phyloP scores from a whole-genome alignment of 2,888 invertebrate species.

The Drosophila lutescens region DNA sequence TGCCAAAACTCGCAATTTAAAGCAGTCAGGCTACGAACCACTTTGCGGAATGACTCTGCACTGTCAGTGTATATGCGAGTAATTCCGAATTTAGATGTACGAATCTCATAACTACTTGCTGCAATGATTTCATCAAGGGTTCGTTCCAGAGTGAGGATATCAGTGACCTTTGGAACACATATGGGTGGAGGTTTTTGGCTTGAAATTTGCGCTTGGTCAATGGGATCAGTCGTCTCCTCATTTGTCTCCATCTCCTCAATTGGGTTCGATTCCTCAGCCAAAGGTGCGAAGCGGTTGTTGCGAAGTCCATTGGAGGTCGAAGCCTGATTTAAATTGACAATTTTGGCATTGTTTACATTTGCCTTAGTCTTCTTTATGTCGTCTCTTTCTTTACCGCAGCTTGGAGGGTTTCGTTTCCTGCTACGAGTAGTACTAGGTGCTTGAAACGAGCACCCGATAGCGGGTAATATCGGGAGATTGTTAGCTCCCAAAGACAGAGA shows the following conservation, averaged over 20 bases:
- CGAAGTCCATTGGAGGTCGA: conserved; percentile 8
- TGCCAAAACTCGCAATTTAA: neutral
- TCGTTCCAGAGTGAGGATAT: too few species aligned
- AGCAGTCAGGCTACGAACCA: too few species aligned
- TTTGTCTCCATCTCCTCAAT: conserved; percentile 4
- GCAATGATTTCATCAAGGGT: too few species aligned
- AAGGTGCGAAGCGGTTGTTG: conserved; percentile 10
- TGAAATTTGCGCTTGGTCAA: too few species aligned
- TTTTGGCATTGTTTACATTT: neutral
- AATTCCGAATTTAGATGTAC: too few species aligned
- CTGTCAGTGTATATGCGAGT: too few species aligned
- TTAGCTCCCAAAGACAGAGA: neutral
- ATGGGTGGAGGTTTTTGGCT: too few species aligned
- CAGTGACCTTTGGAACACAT: too few species aligned
- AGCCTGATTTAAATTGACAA: neutral
- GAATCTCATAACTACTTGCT: too few species aligned
- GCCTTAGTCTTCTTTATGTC: too few species aligned
- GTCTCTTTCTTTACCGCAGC: neutral
- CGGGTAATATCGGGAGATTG: neutral
- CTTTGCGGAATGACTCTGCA: too few species aligned
- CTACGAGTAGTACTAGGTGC: conserved; percentile 3
- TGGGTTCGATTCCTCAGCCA: neutral
- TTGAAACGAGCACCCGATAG: conserved; percentile 1
- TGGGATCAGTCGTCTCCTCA: neutral
- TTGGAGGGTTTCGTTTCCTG: conserved; percentile 5